These are phyloP conservation scores for Marronus borbonicus DNA, from an alignment of 2,888 invertebrate genomes.

Conservation along the genomic window DNA sequence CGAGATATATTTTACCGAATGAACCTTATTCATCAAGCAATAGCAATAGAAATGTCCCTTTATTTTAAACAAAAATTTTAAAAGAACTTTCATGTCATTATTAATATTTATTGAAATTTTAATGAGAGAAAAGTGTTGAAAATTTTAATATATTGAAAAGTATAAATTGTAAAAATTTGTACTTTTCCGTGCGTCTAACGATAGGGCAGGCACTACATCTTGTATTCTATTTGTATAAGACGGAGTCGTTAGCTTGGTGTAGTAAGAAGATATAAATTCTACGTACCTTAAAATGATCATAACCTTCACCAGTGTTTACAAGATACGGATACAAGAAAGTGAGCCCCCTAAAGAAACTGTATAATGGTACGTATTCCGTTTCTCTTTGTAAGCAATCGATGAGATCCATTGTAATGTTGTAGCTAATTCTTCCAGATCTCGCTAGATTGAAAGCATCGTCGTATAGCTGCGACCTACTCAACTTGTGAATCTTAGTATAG, in stretches of 20 bases:
- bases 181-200: no score
- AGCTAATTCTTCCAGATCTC: conserved; percentile 74
- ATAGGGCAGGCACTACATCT: no score
- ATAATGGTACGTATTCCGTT: conserved; percentile 77
- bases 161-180: no score
- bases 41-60: no score
- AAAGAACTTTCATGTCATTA: no score
- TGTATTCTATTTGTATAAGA: no score
- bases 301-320: conserved; percentile 33
- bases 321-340: conserved; percentile 52
- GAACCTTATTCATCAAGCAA: no score
- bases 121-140: no score
- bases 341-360: conserved; percentile 64
- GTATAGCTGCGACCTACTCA: conserved; percentile 73
- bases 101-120: no score
- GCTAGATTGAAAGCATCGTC: conserved; percentile 73
- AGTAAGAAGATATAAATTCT: background rate
- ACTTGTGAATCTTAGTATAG: conserved; percentile 72
- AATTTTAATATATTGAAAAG: no score
- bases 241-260: background rate
- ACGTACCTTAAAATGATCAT: conserved; percentile 52
- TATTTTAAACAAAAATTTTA: no score
- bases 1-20: no score
- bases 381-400: conserved; percentile 75
- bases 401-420: conserved; percentile 73